Evolutionary conservation across 2,113 vertebrate species (phyloP), one percentile per base, ranked within the genome.

Genomic region (Eidolon helvum): DNA sequence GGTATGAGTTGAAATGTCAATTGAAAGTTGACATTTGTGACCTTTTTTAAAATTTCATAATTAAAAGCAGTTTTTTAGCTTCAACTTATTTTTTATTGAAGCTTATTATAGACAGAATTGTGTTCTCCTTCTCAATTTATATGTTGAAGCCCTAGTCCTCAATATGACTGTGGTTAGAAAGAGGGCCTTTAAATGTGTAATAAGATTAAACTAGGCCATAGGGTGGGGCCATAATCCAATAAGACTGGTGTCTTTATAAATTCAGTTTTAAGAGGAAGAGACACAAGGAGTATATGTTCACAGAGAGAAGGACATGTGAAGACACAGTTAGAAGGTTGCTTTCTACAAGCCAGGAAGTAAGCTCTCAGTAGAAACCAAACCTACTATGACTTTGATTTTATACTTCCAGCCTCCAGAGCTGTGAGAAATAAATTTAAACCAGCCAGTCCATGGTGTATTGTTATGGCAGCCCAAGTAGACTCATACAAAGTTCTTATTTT

Each of bases 241-340:
- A 79, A 24, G 12, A 33, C 38, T 65, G 1, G 1, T 74, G 7
- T 66, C 48, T 30, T 80, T 68, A 16, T 71, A 48, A 48, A 24
- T 63, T 63, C 28, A 63, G 30, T 63, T 63, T 63, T 30, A 79
- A 45, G 50, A 33, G 24, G 9, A 74, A 10, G 50, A 24, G 18
- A 65, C 4, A 40, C 6, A 2, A 72, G 10, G 12, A 66, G 28
- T 26, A 50, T 16, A 2, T 38, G 1, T 0, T 10, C 16, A 10
- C 28, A 48, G 18, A 85, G 15, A 14, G 83, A 57, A 80, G 3
- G 7, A 21, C 65, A 57, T 50, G 40, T 57, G 45, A 85, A 10
- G 19, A 24, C 10, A n/a, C 72, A 40, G 24, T 48, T 35, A 35
- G 18, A 48, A 50, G 7, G 24, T 3, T 7, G 18, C 15, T 50